Base-by-base conservation (phyloP, 2,888 invertebrate species). In the Pherbina coryleti region DNA sequence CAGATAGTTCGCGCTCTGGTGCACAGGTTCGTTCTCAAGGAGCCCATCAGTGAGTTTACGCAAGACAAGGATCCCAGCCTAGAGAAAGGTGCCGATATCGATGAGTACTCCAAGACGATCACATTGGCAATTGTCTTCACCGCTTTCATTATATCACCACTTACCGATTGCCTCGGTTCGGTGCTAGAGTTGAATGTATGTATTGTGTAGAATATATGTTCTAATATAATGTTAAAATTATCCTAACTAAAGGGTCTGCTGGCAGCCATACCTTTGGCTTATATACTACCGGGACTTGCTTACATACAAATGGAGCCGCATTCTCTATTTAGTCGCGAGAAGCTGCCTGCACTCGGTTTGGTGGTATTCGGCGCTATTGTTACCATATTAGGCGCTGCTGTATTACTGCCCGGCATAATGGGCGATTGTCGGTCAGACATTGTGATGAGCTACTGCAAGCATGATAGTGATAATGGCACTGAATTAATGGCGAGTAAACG, bases 261-360 rank as follows among this genome's bases (percentile, higher is more conserved):
- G 79, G 94, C 95, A 8, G 96, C 96, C 9, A 94, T 95, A 77
- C 96, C 96, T 0, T 88, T 96, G 82, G 96, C 96, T 14, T 96
- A 95, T 88, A 92, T 96, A 80, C 91, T 96, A 72, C 96, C 96
- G 4, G 94, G 95, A 0, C 88, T 95, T 17, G 94, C 95, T 83
- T 96, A 95, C 85, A 91, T 96, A 80, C 93, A 93, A 87, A 91
- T 96, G 83, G 94, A 94, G 83, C 93, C 94, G 81, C 95, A 94
- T 22, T 92, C 92, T 37, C 84, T 94, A 2, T 90, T 94, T 31
- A 93, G 93, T 49, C 88, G 91, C 17, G 91, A 92, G 84, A 96
- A 96, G 88, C 88, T 95, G 25, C 94, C 95, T 1, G 94, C 95
- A 0, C 88, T 95, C 37, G 92, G 93, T 0, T 91, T 95, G 64